Percentiles rank a stretch among this genome's conserved stretches.
Evolutionary conservation across 1,140 invertebrate species (phyloP).

Genomic region (Copidosoma floridanum): DNA sequence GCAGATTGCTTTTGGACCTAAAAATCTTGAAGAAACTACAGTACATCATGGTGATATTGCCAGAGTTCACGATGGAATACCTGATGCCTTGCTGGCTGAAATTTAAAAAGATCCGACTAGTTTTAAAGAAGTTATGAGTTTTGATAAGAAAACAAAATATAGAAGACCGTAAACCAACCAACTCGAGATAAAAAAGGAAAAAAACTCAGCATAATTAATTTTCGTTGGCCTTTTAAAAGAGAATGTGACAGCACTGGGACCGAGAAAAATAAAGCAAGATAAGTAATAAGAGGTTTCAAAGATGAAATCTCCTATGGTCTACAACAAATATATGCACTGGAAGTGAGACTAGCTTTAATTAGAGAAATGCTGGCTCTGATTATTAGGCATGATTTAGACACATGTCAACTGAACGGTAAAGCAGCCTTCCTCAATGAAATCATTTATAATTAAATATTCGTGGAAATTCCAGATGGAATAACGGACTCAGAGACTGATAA

Average conservation of each 20-base stretch:
- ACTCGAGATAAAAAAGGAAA: too few species aligned
- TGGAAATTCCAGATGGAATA: constrained; percentile 42
- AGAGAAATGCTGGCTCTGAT: constrained; percentile 16
- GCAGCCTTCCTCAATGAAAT: constrained; percentile 43
- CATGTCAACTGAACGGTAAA: constrained; percentile 43
- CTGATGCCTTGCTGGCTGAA: too few species aligned
- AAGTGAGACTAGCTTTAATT: constrained; percentile 15
- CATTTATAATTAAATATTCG: constrained; percentile 49
- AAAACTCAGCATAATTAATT: background rate
- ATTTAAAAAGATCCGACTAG: too few species aligned
- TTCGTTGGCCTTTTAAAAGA: background rate
- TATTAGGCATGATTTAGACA: constrained; percentile 26
- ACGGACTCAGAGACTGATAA: constrained; percentile 5
- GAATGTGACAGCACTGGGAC: background rate
- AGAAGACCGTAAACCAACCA: too few species aligned
- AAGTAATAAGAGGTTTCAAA: background rate
- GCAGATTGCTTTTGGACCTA: too few species aligned
- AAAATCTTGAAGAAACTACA: too few species aligned
- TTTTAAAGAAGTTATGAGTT: too few species aligned
- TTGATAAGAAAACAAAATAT: too few species aligned
- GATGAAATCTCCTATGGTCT: background rate
- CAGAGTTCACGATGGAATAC: too few species aligned
- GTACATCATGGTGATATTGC: too few species aligned
- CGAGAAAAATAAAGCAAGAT: background rate
- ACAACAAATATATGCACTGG: background rate